These are phyloP conservation scores for Hipparchia semele DNA, from an alignment of 2,888 invertebrate species.

Conservation along the genomic window DNA sequence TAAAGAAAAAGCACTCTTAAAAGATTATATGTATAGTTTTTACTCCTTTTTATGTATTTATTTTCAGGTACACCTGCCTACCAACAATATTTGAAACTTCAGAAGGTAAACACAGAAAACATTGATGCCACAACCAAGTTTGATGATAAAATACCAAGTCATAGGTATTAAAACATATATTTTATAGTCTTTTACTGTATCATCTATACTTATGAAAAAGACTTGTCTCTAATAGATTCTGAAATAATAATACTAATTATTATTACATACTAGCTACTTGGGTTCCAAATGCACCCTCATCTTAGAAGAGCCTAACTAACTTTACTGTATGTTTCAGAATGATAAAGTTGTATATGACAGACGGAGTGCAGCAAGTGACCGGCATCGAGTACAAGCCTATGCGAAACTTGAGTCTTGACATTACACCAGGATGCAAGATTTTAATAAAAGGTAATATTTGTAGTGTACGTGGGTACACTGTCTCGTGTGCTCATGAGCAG, in stretches of 20 bases:
- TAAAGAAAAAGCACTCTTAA: no score
- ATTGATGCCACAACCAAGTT: conserved; percentile 80
- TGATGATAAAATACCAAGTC: conserved; percentile 51
- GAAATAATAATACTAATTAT: no score
- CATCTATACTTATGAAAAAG: no score
- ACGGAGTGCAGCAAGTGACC: conserved; percentile 87
- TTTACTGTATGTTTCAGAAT: conserved; percentile 74
- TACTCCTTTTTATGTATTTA: background rate
- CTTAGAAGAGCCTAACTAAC: background rate
- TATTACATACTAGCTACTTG: no score
- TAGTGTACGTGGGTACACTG: no score
- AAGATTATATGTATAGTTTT: no score
- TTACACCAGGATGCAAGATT: conserved; percentile 85
- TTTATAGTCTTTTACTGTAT: background rate
- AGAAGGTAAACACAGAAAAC: conserved; percentile 75
- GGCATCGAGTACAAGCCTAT: conserved; percentile 88
- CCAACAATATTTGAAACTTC: conserved; percentile 82
- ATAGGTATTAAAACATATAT: background rate
- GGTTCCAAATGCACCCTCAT: no score
- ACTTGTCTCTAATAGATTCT: no score
- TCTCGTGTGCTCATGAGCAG: no score
- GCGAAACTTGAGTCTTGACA: conserved; percentile 79
- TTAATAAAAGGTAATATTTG: conserved; percentile 77
- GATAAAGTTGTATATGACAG: conserved; percentile 87
- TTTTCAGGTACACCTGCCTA: conserved; percentile 78